phyloP scores from a whole-genome alignment of 2,797 vertebrate genomes.

The Thunnus albacares region DNA sequence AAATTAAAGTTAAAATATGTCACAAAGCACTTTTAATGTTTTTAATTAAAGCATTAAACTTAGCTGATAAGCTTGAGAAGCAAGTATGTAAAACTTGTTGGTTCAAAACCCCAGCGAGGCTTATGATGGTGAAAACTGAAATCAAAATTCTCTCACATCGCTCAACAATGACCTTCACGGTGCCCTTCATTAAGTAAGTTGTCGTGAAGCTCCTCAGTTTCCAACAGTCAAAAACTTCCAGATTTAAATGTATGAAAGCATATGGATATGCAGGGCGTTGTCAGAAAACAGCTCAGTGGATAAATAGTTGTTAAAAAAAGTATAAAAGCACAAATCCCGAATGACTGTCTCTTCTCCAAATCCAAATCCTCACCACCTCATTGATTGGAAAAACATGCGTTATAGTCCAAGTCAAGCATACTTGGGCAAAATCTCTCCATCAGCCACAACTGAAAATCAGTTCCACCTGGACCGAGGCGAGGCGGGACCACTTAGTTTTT shows the following conservation, averaged over 20 bases:
- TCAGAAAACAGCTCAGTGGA: background rate
- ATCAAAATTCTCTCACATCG: too few species aligned
- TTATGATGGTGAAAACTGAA: too few species aligned
- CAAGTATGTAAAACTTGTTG: background rate
- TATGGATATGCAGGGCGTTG: background rate
- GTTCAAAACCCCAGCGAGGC: background rate
- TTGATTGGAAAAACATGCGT: conserved; percentile 43
- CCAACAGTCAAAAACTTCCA: background rate
- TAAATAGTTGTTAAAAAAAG: conserved; percentile 17
- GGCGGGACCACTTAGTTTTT: conserved; percentile 59
- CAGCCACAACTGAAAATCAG: conserved; percentile 62
- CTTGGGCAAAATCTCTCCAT: conserved; percentile 39
- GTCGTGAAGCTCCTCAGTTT: background rate
- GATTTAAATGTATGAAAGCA: background rate
- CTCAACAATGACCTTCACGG: too few species aligned
- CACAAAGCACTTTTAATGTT: too few species aligned
- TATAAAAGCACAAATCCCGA: conserved; percentile 14
- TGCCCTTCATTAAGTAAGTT: background rate
- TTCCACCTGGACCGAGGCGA: conserved; percentile 68
- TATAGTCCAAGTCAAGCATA: conserved; percentile 41
- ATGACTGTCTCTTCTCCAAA: conserved; percentile 20
- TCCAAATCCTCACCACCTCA: conserved; percentile 21
- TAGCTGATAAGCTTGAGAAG: background rate
- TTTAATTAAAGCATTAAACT: too few species aligned
- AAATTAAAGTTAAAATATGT: background rate